A percentile compares a stretch with the other conserved stretches of the same genome.
Evolutionary conservation across 2,888 invertebrate species (phyloP).

Genomic region (Aelia acuminata): DNA sequence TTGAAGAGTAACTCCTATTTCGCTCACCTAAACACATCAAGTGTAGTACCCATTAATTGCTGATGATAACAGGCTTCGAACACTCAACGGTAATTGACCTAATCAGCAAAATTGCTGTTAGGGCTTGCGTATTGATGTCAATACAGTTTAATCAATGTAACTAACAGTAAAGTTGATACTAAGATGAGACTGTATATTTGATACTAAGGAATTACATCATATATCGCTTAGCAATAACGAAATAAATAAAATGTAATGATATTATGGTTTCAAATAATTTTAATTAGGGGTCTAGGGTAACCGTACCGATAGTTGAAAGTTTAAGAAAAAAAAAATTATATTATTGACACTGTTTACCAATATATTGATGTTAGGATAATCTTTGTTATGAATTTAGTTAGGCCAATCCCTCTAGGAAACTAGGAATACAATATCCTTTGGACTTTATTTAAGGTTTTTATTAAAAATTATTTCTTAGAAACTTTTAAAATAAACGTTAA

Average conservation of each 20-base stretch:
- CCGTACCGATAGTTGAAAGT: no score
- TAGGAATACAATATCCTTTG: no score
- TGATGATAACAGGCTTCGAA: slow-evolving; percentile 5
- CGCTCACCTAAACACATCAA: neutral
- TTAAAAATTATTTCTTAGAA: no score
- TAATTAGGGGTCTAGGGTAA: no score
- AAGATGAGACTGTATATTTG: neutral
- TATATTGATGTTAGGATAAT: no score
- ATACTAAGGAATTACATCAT: neutral
- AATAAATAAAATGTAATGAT: neutral
- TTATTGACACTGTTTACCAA: no score
- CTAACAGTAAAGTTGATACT: neutral
- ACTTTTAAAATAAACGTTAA: no score
- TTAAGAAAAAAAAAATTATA: no score
- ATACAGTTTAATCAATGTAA: neutral
- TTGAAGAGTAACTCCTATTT: neutral
- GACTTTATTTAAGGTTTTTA: no score
- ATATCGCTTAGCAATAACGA: neutral
- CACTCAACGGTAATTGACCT: slow-evolving; percentile 12
- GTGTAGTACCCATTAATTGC: neutral
- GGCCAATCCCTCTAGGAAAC: no score
- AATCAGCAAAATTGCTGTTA: neutral
- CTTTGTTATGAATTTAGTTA: no score
- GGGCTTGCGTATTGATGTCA: neutral
- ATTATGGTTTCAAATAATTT: no score